A percentile compares a stretch with the other conserved stretches of the same genome.
These are phyloP conservation scores for Dione vanillae DNA, from an alignment of 2,888 invertebrate species.

Conservation along the genomic window DNA sequence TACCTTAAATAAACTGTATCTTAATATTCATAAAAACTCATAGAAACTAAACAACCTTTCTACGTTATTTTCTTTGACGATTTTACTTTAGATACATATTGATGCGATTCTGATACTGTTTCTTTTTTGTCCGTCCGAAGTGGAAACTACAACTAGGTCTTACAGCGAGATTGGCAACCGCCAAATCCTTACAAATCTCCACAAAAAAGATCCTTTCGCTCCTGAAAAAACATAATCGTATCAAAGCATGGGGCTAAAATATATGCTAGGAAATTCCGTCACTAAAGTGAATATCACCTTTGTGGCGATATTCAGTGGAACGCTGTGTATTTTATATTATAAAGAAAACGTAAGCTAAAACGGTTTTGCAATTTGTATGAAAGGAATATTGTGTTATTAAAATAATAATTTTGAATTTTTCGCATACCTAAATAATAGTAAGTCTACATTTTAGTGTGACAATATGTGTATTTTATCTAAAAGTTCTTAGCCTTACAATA, in stretches of 20 bases:
- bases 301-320: conserved; percentile 33
- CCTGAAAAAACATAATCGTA: conserved; percentile 66
- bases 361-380: background rate
- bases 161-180: conserved; percentile 71
- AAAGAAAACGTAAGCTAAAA: conserved; percentile 12
- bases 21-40: background rate
- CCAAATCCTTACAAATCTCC: conserved; percentile 77
- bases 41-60: background rate
- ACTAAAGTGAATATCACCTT: conserved; percentile 42
- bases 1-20: too few species aligned
- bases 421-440: too few species aligned
- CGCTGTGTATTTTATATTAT: conserved; percentile 11
- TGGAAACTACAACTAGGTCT: conserved; percentile 68
- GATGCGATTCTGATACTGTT: conserved; percentile 57
- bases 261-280: conserved; percentile 41
- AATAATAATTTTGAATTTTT: background rate
- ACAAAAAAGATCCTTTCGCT: conserved; percentile 57
- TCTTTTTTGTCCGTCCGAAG: conserved; percentile 71
- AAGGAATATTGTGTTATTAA: background rate
- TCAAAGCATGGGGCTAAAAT: conserved; percentile 60
- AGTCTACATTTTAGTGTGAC: too few species aligned
- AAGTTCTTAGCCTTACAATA: too few species aligned
- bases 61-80: conserved; percentile 27
- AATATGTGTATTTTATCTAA: too few species aligned
- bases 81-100: conserved; percentile 64